These are phyloP conservation scores for Lepus americanus DNA, from an alignment of 2,113 vertebrate genomes.

Conservation along the genomic window DNA sequence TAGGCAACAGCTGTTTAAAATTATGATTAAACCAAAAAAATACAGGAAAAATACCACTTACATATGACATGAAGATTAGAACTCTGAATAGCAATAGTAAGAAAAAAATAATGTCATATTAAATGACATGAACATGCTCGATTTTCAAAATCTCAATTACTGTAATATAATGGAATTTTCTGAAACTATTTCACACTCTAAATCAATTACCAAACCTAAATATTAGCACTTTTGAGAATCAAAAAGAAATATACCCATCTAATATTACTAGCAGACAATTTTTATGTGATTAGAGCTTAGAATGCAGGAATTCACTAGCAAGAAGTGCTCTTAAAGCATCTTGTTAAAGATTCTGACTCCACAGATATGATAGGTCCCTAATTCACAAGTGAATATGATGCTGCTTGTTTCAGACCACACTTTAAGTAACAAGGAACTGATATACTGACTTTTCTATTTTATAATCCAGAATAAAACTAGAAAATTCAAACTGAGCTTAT, in stretches of 20 bases:
- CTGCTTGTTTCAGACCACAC: not conserved
- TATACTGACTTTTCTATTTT: not conserved
- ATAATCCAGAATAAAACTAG: not conserved
- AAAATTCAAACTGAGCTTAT: not conserved
- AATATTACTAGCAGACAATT: not conserved
- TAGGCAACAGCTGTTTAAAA: not conserved
- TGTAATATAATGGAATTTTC: not conserved
- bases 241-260: not conserved
- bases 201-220: not conserved
- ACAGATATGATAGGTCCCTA: too few relatives aligned
- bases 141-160: conserved; percentile 3
- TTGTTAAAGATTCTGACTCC: not conserved
- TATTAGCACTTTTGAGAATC: not conserved
- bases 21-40: not conserved
- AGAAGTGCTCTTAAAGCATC: not conserved
- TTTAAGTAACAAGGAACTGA: not conserved
- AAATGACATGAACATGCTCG: not conserved
- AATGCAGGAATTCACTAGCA: not conserved
- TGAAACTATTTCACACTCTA: conserved; percentile 16
- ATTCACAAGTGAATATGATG: not conserved
- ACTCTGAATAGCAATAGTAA: not conserved
- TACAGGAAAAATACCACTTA: not conserved
- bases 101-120: not conserved
- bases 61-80: not conserved
- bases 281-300: not conserved